Conservation (phyloP, 2,888 invertebrate genomes). For the Nomada ferruginata region DNA sequence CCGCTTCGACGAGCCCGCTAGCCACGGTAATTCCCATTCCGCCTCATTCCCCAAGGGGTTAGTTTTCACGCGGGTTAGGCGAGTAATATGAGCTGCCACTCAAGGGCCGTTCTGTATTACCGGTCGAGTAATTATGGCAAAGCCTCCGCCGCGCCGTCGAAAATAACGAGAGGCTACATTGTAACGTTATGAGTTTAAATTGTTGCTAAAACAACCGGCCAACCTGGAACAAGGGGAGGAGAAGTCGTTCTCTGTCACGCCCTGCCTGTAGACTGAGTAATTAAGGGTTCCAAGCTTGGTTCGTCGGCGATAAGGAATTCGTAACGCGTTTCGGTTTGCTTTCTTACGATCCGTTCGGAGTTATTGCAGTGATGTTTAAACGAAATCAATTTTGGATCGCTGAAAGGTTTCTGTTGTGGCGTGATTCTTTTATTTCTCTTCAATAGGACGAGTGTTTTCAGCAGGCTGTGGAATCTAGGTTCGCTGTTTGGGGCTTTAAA, state of each 20-base stretch:
- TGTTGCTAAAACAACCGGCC: constrained; percentile 70
- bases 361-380: background rate
- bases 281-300: constrained; percentile 26
- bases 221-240: constrained; percentile 30
- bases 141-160: constrained; percentile 67
- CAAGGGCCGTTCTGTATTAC: constrained; percentile 80
- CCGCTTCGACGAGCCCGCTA: constrained; percentile 36
- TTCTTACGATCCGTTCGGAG: background rate
- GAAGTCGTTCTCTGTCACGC: constrained; percentile 42
- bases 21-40: constrained; percentile 71
- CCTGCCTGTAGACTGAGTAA: constrained; percentile 36
- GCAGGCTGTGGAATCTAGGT: background rate
- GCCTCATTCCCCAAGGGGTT: constrained; percentile 77
- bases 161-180: constrained; percentile 65
- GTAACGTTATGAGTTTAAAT: constrained; percentile 76
- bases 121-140: constrained; percentile 81
- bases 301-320: background rate
- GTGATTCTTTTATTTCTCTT: too few relatives aligned
- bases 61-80: constrained; percentile 81
- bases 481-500: background rate
- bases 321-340: constrained; percentile 1
- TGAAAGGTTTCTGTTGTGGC: too few relatives aligned
- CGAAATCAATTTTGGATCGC: too few relatives aligned
- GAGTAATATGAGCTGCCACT: constrained; percentile 83
- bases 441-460: too few relatives aligned